A percentile compares a stretch with the other conserved stretches of the same genome.
phyloP scores from a whole-genome alignment of 2,797 vertebrate genomes.

The Manis pentadactyla region DNA sequence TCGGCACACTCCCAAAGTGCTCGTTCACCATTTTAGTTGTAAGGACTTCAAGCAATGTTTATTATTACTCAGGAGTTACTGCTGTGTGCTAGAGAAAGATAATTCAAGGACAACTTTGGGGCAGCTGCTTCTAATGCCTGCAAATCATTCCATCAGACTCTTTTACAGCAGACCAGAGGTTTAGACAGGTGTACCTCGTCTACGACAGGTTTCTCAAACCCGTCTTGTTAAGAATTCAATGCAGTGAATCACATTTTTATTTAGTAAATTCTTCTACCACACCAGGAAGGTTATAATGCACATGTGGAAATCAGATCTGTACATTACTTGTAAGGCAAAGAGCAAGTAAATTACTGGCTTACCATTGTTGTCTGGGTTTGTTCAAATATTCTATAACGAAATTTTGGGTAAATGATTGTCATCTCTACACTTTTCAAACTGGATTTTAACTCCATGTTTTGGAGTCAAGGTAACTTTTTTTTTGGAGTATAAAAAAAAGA shows the following conservation, averaged over 20 bases:
- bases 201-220: not conserved
- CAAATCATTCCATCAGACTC: not conserved
- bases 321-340: not conserved
- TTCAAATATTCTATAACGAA: not conserved
- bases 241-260: not conserved
- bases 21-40: not conserved
- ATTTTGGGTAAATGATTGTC: not conserved
- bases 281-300: not conserved
- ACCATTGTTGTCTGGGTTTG: not conserved
- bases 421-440: not conserved
- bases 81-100: not conserved
- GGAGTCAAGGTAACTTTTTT: not conserved
- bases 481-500: not conserved
- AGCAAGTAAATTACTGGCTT: not conserved
- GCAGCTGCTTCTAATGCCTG: not conserved
- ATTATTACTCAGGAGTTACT: too few relatives aligned
- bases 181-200: not conserved
- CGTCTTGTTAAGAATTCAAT: not conserved
- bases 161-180: not conserved
- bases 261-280: not conserved
- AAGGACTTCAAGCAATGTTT: not conserved
- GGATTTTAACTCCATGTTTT: constrained; percentile 34
- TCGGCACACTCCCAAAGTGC: not conserved
- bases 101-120: not conserved
- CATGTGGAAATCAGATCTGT: not conserved